Base-by-base conservation (phyloP, 1,140 invertebrate species). In the Drosophila lowei region DNA sequence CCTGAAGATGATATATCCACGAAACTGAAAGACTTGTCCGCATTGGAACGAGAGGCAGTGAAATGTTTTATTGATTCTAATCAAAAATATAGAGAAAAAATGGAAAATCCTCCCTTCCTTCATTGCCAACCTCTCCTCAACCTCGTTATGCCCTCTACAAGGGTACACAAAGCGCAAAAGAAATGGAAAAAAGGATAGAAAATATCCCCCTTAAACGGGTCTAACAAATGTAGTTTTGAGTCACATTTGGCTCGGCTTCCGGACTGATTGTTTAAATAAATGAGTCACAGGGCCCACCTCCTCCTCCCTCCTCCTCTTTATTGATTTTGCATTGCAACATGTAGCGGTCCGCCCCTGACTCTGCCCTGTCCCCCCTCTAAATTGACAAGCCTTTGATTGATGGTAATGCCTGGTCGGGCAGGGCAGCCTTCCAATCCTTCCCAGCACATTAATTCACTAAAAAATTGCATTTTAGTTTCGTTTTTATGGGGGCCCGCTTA, bases 261-360 rank as follows among this genome's bases (percentile, higher is more conserved):
- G 34, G 61, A 75, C 65, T 59, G 70, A 83, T 84, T 83, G 70
- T 74, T 84, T 68, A 84, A 84, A 76, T 72, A 61, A 85, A 64
- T 59, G 60, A 57, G 50, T 46, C 38, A 66, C 23, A 55, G 34
- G 3, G 44, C 47, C 8, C 48, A 44, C 38, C 42, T 43, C 65
- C 34, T 30, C 2, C 8, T 9, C 34, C 30, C 28, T 9, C 30
- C 34, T 38, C 4, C 34, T 38, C 3, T 38, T 46, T 59, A 81
- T 85, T 57, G 83, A 81, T 81, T 85, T 88, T 71, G 11, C 41
- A 62, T 21, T 47, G 71, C 47, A 52, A 73, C 63, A 68, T 68
- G 63, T 57, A 13, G 11, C 18, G 30, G 11, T 44, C 13, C 30
- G 8, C 49, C n/a, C 15, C 1, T 25, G 50, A 3, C 49, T n/a